Conservation (phyloP, 2,797 vertebrate genomes). For the Nannoperca obscura region DNA sequence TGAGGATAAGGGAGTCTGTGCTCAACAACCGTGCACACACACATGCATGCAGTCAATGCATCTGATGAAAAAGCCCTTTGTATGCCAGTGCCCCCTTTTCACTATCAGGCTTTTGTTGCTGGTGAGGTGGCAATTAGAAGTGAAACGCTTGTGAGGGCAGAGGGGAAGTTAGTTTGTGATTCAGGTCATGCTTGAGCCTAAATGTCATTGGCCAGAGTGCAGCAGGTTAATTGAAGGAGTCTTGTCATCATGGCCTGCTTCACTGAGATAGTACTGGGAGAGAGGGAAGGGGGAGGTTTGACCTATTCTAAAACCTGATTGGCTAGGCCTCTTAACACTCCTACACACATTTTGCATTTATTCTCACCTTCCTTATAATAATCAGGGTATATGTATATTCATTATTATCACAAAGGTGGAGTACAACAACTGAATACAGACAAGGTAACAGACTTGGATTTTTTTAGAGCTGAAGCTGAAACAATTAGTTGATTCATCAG, state of each 20-base stretch:
- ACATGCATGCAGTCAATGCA: conserved; percentile 18
- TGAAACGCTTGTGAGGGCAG: conserved; percentile 48
- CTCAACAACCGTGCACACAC: conserved; percentile 4
- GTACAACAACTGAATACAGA: conserved; percentile 1
- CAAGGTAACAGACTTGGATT: not conserved
- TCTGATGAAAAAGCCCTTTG: conserved; percentile 32
- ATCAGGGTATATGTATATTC: conserved; percentile 7
- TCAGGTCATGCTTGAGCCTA: conserved; percentile 62
- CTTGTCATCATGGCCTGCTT: conserved; percentile 53
- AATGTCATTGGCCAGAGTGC: conserved; percentile 68
- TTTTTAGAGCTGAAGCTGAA: conserved; percentile 2
- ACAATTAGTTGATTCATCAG: not conserved
- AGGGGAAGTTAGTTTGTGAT: conserved; percentile 58
- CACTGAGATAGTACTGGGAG: conserved; percentile 29
- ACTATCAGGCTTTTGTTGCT: conserved; percentile 26
- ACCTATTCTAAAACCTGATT: conserved; percentile 47
- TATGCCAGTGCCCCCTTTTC: conserved; percentile 10
- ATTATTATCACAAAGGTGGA: conserved; percentile 14
- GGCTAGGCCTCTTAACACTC: conserved; percentile 13
- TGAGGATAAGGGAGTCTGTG: conserved; percentile 10
- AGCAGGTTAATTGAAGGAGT: conserved; percentile 73
- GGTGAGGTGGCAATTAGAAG: conserved; percentile 62
- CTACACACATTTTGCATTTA: conserved; percentile 2
- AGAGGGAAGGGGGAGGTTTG: not conserved
- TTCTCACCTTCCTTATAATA: conserved; percentile 22